A percentile compares a stretch with the other conserved stretches of the same genome.
These are phyloP conservation scores for Idris sp. DNA, from an alignment of 1,140 invertebrate genomes.

Conservation along the genomic window DNA sequence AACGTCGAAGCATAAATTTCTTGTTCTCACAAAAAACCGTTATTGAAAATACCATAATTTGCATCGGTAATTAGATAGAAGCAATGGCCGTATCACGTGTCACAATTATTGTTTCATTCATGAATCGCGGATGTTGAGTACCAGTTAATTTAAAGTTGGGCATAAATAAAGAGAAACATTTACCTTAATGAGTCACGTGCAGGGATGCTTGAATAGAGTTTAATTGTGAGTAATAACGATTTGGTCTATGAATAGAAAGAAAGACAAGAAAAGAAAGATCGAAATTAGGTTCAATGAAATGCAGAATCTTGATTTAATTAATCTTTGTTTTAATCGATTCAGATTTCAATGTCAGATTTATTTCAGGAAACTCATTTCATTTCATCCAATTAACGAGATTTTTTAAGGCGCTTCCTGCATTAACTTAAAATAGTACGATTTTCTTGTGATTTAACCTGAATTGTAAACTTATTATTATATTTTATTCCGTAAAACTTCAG, in stretches of 20 bases:
- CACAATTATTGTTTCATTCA: conserved; percentile 44
- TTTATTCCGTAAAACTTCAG: no score
- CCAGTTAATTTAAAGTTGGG: conserved; percentile 28
- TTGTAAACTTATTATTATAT: no score
- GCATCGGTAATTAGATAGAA: conserved; percentile 1
- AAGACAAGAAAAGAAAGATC: conserved; percentile 5
- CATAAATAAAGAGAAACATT: conserved; percentile 32
- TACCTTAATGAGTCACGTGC: conserved; percentile 36
- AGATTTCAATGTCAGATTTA: no score
- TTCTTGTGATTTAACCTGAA: no score
- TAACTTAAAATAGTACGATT: no score
- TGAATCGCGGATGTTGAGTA: no score
- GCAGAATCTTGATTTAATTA: conserved; percentile 33
- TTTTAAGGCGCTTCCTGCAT: no score
- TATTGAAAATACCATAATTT: no score
- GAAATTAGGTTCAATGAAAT: conserved; percentile 29
- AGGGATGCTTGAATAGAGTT: conserved; percentile 11
- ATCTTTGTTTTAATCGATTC: conserved; percentile 40
- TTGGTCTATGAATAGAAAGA: neutral
- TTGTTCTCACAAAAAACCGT: no score
- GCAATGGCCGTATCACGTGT: conserved; percentile 18
- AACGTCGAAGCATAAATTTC: no score
- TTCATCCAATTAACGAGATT: no score
- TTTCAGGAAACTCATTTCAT: no score
- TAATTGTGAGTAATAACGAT: conserved; percentile 37